These are phyloP conservation scores for Phyllostomus discolor DNA, from an alignment of 2,113 vertebrate genomes.

Conservation along the genomic window DNA sequence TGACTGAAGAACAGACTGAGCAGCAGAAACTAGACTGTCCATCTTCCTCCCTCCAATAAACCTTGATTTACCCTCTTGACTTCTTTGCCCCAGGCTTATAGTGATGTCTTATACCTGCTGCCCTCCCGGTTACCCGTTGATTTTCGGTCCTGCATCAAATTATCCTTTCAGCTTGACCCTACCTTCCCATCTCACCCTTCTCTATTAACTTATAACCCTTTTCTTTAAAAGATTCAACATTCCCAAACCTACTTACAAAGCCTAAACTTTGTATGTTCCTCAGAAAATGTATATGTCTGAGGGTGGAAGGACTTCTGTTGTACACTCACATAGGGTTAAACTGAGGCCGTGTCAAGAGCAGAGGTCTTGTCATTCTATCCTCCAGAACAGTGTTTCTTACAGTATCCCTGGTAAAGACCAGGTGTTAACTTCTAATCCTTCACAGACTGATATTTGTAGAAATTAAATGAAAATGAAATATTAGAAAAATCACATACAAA, in stretches of 20 bases:
- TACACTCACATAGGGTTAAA: not conserved
- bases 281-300: not conserved
- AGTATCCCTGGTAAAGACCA: not conserved
- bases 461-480: not conserved
- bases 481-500: conserved; percentile 23
- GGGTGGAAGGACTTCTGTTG: not conserved
- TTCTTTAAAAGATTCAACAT: not conserved
- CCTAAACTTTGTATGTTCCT: not conserved
- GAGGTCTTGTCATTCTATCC: not conserved
- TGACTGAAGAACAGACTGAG: not conserved
- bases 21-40: not conserved
- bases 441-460: not conserved
- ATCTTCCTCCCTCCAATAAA: not conserved
- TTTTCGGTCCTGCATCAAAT: conserved; percentile 6
- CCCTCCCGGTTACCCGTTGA: not conserved
- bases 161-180: not conserved
- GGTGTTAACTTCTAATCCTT: conserved; percentile 15
- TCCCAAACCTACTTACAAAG: conserved; percentile 23
- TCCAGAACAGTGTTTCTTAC: not conserved
- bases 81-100: not conserved
- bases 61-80: not conserved
- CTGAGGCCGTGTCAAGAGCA: not conserved
- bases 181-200: not conserved
- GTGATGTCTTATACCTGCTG: not conserved
- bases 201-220: not conserved